These are phyloP conservation scores for Drosophila aldrichi DNA, from an alignment of 2,888 invertebrate genomes.

Conservation along the genomic window DNA sequence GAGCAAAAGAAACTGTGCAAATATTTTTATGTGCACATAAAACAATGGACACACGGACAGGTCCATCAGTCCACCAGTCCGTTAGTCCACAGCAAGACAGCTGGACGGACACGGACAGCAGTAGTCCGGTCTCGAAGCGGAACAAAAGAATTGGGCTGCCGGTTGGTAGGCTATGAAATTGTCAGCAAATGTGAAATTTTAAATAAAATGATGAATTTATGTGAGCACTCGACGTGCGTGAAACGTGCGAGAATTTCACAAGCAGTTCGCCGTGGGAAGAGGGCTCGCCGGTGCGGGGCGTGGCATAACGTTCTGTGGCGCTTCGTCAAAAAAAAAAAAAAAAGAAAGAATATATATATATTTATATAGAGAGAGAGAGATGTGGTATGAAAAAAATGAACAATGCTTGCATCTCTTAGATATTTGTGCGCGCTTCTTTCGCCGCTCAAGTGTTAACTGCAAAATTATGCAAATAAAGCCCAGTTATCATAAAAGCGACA, in stretches of 20 bases:
- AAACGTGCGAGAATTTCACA: constrained; percentile 74
- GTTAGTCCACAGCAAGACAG: constrained; percentile 8
- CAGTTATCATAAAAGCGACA: constrained; percentile 43
- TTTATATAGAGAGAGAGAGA: too few relatives aligned
- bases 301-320: constrained; percentile 6
- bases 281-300: constrained; percentile 2
- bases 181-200: constrained; percentile 77
- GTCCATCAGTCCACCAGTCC: constrained; percentile 3
- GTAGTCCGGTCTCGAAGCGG: constrained; percentile 32
- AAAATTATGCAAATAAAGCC: constrained; percentile 65
- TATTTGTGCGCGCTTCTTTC: constrained; percentile 30
- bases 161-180: constrained; percentile 71
- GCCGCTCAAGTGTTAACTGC: constrained; percentile 54
- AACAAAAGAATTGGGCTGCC: constrained; percentile 53
- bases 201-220: constrained; percentile 80
- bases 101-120: not conserved
- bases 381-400: constrained; percentile 14
- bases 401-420: constrained; percentile 58
- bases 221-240: constrained; percentile 43
- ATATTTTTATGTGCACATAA: constrained; percentile 65
- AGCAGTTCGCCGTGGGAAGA: constrained; percentile 35
- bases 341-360: constrained; percentile 15
- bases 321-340: constrained; percentile 31
- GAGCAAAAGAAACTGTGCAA: constrained; percentile 67
- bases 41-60: constrained; percentile 56